These are phyloP conservation scores for Hesperophylax magnus DNA, from an alignment of 1,140 invertebrate genomes.

Conservation along the genomic window DNA sequence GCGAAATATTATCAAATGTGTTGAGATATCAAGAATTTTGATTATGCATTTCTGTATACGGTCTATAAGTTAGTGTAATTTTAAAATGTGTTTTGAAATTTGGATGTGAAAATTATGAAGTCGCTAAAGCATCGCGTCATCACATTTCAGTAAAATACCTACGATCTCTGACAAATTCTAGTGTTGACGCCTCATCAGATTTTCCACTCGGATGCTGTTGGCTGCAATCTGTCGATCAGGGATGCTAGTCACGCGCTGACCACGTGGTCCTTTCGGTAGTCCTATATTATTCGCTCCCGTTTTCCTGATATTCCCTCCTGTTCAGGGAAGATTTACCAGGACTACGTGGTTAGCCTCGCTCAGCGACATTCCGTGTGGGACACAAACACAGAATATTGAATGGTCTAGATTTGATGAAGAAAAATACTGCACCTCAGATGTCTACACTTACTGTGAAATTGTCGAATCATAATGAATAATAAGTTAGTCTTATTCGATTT, in stretches of 20 bases:
- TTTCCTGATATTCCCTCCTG: not conserved
- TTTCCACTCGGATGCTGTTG: slow-evolving; percentile 26
- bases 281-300: not conserved
- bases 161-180: slow-evolving; percentile 15
- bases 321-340: slow-evolving; percentile 18
- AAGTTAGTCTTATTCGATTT: too few species aligned
- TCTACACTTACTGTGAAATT: too few species aligned
- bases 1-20: too few species aligned
- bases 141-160: not conserved
- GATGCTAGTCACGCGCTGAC: slow-evolving; percentile 16
- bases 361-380: not conserved
- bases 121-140: not conserved
- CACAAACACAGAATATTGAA: too few species aligned
- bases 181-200: slow-evolving; percentile 27
- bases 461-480: too few species aligned
- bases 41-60: too few species aligned
- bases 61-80: too few species aligned
- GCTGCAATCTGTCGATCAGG: not conserved
- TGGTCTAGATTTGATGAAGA: too few species aligned
- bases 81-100: too few species aligned
- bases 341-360: slow-evolving; percentile 27
- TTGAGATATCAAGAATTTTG: too few species aligned
- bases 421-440: too few species aligned
- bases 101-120: too few species aligned
- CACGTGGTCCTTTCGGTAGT: slow-evolving; percentile 13